Conservation (phyloP, 2,888 invertebrate species). For the Dascillus cervinus region DNA sequence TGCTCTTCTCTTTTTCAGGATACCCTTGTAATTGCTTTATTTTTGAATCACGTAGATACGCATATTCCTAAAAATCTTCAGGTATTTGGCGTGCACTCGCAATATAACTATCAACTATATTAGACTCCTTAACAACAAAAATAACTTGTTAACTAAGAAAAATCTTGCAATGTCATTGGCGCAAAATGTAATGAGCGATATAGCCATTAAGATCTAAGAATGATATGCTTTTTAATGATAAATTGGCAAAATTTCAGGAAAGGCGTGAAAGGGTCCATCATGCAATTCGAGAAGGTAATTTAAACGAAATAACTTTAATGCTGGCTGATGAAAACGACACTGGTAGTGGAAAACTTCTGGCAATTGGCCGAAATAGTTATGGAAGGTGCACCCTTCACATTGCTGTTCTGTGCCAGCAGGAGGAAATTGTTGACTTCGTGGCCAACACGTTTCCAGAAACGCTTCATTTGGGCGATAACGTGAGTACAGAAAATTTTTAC, state of each 20-base stretch:
- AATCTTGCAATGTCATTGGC: no score
- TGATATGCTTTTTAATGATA: no score
- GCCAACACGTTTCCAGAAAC: conserved; percentile 66
- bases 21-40: no score
- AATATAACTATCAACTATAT: no score
- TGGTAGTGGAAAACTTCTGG: conserved; percentile 48
- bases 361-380: conserved; percentile 57
- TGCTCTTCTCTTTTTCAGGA: no score
- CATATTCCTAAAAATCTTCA: no score
- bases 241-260: conserved; percentile 47
- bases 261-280: conserved; percentile 69
- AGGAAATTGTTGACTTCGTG: conserved; percentile 72
- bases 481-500: conserved; percentile 42
- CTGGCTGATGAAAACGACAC: conserved; percentile 46
- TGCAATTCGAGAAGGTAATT: conserved; percentile 59
- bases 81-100: no score
- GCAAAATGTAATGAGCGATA: no score
- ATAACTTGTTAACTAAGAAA: no score
- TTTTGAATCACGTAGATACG: no score
- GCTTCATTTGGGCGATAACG: conserved; percentile 75
- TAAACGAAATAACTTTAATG: conserved; percentile 51
- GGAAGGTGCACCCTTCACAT: conserved; percentile 78
- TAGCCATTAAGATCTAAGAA: no score
- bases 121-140: no score
- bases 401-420: conserved; percentile 76